Evolutionary conservation across 2,113 vertebrate species (phyloP).

Genomic region (Neoarius graeffei): DNA sequence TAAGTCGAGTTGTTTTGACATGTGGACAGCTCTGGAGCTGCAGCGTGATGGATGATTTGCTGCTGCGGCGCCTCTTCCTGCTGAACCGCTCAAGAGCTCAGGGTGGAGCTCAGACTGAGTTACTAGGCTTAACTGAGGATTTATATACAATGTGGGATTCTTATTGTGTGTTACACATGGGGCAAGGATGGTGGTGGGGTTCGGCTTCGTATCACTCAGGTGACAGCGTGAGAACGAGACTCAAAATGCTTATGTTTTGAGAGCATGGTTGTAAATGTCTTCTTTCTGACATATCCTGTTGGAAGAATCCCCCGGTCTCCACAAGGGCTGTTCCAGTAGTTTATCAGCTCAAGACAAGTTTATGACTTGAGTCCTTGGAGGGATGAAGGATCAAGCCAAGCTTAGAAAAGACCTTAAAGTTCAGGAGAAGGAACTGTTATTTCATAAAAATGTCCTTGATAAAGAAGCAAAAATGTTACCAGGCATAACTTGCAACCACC

Average conservation of each 20-base stretch:
- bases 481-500: background rate
- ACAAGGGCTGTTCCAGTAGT: background rate
- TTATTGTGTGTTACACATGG: background rate
- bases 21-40: constrained; percentile 12
- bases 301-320: background rate
- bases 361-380: constrained; percentile 1
- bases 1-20: constrained; percentile 22
- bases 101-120: background rate
- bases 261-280: background rate
- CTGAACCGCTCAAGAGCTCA: background rate
- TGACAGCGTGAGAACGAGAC: background rate
- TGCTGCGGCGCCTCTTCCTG: background rate
- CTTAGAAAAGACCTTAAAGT: background rate
- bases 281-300: background rate
- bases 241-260: background rate
- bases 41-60: background rate
- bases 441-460: background rate
- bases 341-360: constrained; percentile 14
- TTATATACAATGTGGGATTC: background rate
- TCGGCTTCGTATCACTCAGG: background rate
- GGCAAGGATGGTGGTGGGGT: background rate
- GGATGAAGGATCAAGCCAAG: background rate
- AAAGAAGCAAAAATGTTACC: background rate
- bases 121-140: background rate
- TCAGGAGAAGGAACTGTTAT: background rate